Evolutionary conservation across 2,888 invertebrate species (phyloP).

Genomic region (Phyllotreta striolata): DNA sequence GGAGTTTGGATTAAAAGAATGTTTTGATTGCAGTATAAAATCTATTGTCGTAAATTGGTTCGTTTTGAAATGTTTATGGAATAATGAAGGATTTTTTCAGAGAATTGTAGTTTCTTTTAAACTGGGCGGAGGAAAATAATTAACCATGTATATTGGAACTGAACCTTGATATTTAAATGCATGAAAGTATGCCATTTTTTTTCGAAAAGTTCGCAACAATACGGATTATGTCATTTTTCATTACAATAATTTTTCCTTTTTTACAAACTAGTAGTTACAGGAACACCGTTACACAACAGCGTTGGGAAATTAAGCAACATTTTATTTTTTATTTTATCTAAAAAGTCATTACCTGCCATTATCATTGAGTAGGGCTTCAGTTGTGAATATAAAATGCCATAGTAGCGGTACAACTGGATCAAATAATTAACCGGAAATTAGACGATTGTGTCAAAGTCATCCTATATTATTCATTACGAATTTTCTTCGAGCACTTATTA

Average conservation of each 20-base stretch:
- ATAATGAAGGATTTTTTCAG: constrained; percentile 9
- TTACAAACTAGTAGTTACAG: constrained; percentile 24
- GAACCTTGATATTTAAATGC: constrained; percentile 24
- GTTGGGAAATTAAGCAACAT: constrained; percentile 24
- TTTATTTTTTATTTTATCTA: constrained; percentile 15
- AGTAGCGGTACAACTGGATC: constrained; percentile 13
- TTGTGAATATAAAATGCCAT: constrained; percentile 13
- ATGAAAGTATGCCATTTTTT: constrained; percentile 24
- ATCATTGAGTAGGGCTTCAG: constrained; percentile 11
- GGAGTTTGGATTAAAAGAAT: no score
- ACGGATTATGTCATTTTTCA: constrained; percentile 27
- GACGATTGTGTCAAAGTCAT: constrained; percentile 7
- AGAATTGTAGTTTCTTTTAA: constrained; percentile 12
- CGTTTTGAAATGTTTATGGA: constrained; percentile 12
- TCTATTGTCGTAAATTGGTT: not conserved
- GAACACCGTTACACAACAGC: constrained; percentile 21
- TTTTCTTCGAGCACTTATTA: no score
- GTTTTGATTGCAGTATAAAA: no score
- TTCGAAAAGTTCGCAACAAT: constrained; percentile 22
- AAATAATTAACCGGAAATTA: constrained; percentile 7
- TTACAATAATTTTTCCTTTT: constrained; percentile 24
- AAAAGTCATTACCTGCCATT: constrained; percentile 21
- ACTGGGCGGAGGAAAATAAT: constrained; percentile 19
- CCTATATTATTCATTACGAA: not conserved
- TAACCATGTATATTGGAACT: constrained; percentile 21